phyloP scores from a whole-genome alignment of 2,797 vertebrate species.

The Galago senegalensis region DNA sequence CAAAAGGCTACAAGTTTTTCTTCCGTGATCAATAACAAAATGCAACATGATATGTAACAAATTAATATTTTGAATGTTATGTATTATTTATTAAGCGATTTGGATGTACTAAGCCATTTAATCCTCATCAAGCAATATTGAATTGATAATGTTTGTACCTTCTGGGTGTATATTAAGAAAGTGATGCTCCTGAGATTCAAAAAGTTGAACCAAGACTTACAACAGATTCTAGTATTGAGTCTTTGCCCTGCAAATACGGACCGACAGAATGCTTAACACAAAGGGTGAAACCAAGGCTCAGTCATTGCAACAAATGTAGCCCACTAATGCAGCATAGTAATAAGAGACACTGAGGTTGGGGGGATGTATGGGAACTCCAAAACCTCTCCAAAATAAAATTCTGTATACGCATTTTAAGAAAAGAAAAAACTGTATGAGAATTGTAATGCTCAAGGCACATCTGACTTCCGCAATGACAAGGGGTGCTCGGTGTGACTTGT shows the following conservation, averaged over 20 bases:
- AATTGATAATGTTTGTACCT: neutral
- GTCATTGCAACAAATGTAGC: neutral
- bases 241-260: neutral
- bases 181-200: neutral
- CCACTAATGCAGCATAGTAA: neutral
- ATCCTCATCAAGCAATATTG: neutral
- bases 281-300: neutral
- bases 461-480: too few relatives aligned
- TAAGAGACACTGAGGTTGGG: neutral
- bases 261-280: neutral
- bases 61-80: neutral
- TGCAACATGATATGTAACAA: neutral
- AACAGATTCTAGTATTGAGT: neutral
- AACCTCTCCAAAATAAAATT: too few relatives aligned
- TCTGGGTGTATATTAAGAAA: neutral
- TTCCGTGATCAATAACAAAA: neutral
- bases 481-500: too few relatives aligned
- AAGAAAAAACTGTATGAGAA: too few relatives aligned
- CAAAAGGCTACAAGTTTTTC: neutral
- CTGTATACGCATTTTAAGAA: neutral
- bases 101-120: neutral
- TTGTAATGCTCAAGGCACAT: too few relatives aligned
- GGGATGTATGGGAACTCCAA: neutral
- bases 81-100: neutral
- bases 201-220: neutral